Evolutionary conservation across 2,797 vertebrate species (phyloP).

Genomic region (Loris lydekkerianus): DNA sequence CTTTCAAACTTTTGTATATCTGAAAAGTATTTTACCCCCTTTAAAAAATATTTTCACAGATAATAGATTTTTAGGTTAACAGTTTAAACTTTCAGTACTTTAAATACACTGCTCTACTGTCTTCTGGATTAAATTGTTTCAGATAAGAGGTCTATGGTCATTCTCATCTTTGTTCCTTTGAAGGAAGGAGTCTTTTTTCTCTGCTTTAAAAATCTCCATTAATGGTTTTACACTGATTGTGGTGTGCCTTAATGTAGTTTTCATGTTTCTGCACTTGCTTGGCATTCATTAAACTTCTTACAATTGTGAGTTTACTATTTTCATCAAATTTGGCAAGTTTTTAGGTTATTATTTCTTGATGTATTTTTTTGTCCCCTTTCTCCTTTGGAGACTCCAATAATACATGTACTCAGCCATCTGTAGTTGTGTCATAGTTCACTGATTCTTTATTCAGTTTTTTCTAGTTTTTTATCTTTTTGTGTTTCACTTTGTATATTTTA

Average conservation of each 20-base stretch:
- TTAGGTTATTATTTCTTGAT: background rate
- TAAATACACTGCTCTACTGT: background rate
- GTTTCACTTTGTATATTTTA: constrained; percentile 16
- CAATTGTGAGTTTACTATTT: background rate
- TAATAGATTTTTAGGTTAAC: constrained; percentile 30
- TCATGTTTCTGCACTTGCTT: background rate
- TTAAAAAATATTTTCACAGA: constrained; percentile 9
- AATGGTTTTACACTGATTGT: constrained; percentile 24
- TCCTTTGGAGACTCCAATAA: background rate
- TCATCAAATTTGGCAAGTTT: constrained; percentile 40
- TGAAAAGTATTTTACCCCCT: constrained; percentile 34
- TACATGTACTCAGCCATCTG: background rate
- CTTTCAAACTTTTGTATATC: background rate
- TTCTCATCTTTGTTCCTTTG: constrained; percentile 9
- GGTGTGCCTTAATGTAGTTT: background rate
- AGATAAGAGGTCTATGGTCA: background rate
- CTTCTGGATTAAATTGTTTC: background rate
- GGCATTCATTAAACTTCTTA: background rate
- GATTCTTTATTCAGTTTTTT: background rate
- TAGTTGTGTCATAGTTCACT: background rate
- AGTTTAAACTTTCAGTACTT: background rate
- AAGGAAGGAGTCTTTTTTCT: background rate
- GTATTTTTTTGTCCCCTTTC: background rate
- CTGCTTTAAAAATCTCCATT: constrained; percentile 2
- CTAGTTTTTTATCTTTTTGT: background rate